Base-by-base conservation (phyloP, 1,140 invertebrate species). In the Anadara kagoshimensis region DNA sequence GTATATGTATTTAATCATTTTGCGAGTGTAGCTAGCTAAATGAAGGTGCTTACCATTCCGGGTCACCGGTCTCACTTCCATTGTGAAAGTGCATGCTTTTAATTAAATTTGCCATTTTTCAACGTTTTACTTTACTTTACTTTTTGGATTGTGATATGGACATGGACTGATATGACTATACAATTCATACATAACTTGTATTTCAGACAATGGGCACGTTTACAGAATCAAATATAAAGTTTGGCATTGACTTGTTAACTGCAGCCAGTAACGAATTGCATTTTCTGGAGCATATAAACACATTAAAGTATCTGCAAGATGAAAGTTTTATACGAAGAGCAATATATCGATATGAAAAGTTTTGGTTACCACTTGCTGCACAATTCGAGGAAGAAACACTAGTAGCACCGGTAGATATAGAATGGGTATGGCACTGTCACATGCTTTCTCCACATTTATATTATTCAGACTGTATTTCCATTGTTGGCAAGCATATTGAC, bases 351-450 rank as follows among this genome's bases (percentile, higher is more conserved):
- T 90, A 90, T 76, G 88, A 89, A 74, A 80, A 64, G 47, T 81
- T 80, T 29, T 90, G 90, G 90, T 64, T 90, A 12, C 90, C 89
- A 18, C 75, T 89, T 11, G 73, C 83, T 68, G 81, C 86, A 22
- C 64, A 82, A 67, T 44, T 78, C 18, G 12, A 71, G 16, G 36
- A 73, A 20, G 36, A 69, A 29, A 56, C 29, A 14, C 44, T 89
- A 44, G 82, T 81, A 63, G 87, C 90, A 5, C 90, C 90, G 36
- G 56, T 90, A 45, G 90, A 90, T 68, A 84, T 90, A 36, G 86
- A 89, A 61, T 90, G 90, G 90, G 80, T 90, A 26, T 90, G 90
- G 90, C 89, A 90, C 69, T 84, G 83, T 45, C 89, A 88, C 66
- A 86, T 91, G 83, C 74, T 90, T n/a, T 80, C 81, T 59, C 89